A percentile compares a stretch with the other conserved stretches of the same genome.
Evolutionary conservation across 2,888 invertebrate genomes (phyloP).

Genomic region (Uloborus plumipes): DNA sequence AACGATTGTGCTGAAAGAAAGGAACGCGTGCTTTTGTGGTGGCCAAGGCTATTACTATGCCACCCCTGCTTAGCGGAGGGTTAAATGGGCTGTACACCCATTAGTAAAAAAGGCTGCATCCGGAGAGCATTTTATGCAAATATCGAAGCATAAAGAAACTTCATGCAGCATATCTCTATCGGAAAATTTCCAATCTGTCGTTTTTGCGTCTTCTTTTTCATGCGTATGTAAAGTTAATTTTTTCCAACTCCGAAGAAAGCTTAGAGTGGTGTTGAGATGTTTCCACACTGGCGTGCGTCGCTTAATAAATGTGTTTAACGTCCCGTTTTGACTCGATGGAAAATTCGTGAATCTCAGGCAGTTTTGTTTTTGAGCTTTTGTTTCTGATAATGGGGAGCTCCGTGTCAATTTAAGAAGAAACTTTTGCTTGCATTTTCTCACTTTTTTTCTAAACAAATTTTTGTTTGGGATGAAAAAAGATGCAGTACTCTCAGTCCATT

Average conservation of each 20-base stretch:
- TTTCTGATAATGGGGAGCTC: neutral
- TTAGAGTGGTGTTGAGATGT: conserved; percentile 18
- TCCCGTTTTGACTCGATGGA: conserved; percentile 15
- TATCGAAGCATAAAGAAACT: conserved; percentile 42
- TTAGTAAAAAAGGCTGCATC: conserved; percentile 42
- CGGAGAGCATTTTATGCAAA: conserved; percentile 59
- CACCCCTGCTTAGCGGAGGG: conserved; percentile 15
- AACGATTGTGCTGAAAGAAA: conserved; percentile 6
- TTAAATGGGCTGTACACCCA: conserved; percentile 52
- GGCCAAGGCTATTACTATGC: conserved; percentile 30
- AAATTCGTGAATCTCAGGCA: conserved; percentile 17
- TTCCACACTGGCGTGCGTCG: conserved; percentile 9
- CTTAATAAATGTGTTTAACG: conserved; percentile 25
- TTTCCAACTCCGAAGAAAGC: conserved; percentile 13
- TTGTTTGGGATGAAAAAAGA: too few relatives aligned
- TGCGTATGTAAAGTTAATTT: conserved; percentile 2
- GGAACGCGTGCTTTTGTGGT: conserved; percentile 32
- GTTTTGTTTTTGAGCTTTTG: neutral
- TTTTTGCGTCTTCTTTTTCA: conserved; percentile 5
- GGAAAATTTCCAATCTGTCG: conserved; percentile 10
- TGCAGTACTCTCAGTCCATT: too few relatives aligned
- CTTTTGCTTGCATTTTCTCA: too few relatives aligned
- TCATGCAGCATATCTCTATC: conserved; percentile 9
- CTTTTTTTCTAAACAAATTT: too few relatives aligned
- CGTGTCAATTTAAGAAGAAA: too few relatives aligned